These are phyloP conservation scores for Vannuccia rotundouncinata DNA, from an alignment of 2,888 invertebrate species.

Conservation along the genomic window DNA sequence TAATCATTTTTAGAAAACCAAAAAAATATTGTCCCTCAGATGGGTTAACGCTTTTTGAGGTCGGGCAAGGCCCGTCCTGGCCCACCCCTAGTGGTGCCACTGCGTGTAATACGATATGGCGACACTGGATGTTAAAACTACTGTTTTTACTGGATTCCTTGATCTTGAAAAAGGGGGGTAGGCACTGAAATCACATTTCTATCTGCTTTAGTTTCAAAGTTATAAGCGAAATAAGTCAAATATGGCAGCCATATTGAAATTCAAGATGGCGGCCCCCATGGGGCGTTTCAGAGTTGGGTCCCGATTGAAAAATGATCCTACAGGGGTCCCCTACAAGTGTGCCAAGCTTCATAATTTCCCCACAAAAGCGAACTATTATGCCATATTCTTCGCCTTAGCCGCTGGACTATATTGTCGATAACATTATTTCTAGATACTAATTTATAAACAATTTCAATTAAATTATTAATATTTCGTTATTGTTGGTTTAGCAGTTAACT, in stretches of 20 bases:
- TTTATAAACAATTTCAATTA: too few species aligned
- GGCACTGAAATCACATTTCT: constrained; percentile 11
- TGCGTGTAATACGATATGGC: neutral
- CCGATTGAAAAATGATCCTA: neutral
- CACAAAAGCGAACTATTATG: constrained; percentile 1
- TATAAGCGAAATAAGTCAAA: constrained; percentile 12
- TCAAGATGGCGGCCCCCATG: constrained; percentile 11
- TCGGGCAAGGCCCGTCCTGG: constrained; percentile 10
- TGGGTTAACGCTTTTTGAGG: constrained; percentile 3
- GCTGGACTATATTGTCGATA: constrained; percentile 13
- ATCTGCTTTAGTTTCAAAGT: constrained; percentile 21
- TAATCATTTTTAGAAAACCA: too few species aligned
- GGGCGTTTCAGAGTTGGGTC: constrained; percentile 14
- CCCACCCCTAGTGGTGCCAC: constrained; percentile 1
- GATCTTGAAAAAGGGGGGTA: constrained; percentile 1
- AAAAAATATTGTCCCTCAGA: too few species aligned
- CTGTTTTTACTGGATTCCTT: constrained; percentile 15
- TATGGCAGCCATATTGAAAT: constrained; percentile 21
- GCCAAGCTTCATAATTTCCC: constrained; percentile 17
- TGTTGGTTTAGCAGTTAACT: too few species aligned
- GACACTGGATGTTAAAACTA: neutral
- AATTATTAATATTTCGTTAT: too few species aligned
- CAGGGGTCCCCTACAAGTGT: constrained; percentile 1
- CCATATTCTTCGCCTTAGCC: constrained; percentile 9
- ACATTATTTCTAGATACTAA: too few species aligned